Evolutionary conservation across 2,797 vertebrate species (phyloP).

Genomic region (Parauchenoglanis ngamensis): DNA sequence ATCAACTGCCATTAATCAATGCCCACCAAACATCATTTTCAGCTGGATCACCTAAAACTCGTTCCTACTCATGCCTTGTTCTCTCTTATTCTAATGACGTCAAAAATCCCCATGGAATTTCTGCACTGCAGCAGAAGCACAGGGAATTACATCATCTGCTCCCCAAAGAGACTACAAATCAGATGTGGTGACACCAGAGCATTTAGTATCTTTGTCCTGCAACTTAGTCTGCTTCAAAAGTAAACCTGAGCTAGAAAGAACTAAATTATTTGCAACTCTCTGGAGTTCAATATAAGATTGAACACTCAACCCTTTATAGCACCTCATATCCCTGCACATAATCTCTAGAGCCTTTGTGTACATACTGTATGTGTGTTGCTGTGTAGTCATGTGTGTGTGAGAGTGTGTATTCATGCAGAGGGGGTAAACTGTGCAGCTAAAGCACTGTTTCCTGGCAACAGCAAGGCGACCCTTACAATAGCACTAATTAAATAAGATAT

Average conservation of each 20-base stretch:
- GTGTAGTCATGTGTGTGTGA: neutral
- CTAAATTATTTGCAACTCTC: neutral
- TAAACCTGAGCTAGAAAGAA: neutral
- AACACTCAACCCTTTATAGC: neutral
- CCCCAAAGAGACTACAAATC: neutral
- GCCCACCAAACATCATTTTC: neutral
- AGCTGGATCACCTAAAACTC: neutral
- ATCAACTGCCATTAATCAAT: neutral
- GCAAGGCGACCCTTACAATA: conserved; percentile 57
- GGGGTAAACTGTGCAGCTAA: conserved; percentile 29
- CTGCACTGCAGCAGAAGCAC: conserved; percentile 6
- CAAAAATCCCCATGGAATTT: neutral
- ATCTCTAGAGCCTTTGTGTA: neutral
- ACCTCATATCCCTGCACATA: neutral
- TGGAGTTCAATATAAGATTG: neutral
- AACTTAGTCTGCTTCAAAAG: neutral
- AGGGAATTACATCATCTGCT: neutral
- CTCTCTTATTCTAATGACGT: neutral
- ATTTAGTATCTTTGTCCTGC: neutral
- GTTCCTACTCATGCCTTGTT: neutral
- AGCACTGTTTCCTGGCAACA: conserved; percentile 68
- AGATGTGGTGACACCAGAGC: neutral
- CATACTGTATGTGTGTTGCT: neutral
- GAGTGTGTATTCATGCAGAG: conserved; percentile 19
- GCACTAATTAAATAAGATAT: conserved; percentile 68